These are phyloP conservation scores for Sabatieria punctata DNA, from an alignment of 2,888 invertebrate genomes.

Conservation along the genomic window DNA sequence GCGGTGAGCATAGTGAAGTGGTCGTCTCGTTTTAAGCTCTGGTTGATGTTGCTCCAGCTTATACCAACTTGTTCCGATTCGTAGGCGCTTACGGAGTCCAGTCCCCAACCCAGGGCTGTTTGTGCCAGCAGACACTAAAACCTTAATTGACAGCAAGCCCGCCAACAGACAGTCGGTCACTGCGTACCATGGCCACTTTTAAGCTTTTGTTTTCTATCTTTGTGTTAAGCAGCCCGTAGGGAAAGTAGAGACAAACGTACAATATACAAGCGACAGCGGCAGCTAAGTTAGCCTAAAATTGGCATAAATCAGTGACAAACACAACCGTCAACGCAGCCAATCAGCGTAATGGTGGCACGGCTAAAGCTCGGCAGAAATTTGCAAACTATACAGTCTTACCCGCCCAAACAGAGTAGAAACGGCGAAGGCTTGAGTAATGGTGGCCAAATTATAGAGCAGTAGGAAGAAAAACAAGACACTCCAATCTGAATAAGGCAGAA, in stretches of 20 bases:
- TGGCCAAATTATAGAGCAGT: conserved; percentile 40
- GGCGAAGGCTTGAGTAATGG: conserved; percentile 31
- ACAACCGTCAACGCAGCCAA: too few relatives aligned
- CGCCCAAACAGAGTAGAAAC: conserved; percentile 43
- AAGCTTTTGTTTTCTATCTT: too few relatives aligned
- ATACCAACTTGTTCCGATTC: conserved; percentile 43
- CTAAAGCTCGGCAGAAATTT: too few relatives aligned
- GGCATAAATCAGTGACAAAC: too few relatives aligned
- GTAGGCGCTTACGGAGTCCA: conserved; percentile 51
- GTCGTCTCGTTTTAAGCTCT: not conserved
- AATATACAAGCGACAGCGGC: conserved; percentile 41
- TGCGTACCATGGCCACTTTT: too few relatives aligned
- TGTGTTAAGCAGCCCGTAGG: conserved; percentile 24
- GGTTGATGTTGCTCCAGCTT: conserved; percentile 14
- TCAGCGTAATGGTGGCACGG: too few relatives aligned
- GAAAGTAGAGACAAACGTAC: conserved; percentile 36
- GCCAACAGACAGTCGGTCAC: too few relatives aligned
- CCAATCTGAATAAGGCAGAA: conserved; percentile 34
- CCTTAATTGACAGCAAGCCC: too few relatives aligned
- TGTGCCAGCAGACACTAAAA: conserved; percentile 58
- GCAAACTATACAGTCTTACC: too few relatives aligned
- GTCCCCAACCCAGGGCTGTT: conserved; percentile 61
- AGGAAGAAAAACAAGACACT: conserved; percentile 49
- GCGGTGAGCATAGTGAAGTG: not conserved
- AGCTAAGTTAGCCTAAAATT: conserved; percentile 44